Evolutionary conservation across 2,888 invertebrate species (phyloP), one percentile per base, ranked within the genome.

Genomic region (Oscheius sp.): DNA sequence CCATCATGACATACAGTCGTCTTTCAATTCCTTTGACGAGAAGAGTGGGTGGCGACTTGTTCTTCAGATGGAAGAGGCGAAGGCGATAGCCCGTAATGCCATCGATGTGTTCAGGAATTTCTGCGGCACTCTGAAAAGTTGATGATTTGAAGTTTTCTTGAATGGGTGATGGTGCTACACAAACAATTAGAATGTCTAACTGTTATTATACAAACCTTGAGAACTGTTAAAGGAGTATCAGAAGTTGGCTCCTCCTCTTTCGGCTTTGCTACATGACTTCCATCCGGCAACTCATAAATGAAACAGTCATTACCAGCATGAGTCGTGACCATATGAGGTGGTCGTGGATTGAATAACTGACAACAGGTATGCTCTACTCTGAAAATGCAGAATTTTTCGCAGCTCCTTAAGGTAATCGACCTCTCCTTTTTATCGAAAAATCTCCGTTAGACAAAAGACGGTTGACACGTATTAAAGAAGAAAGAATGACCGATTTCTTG

Each of bases 281-380:
- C 82, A 64, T 84, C 84, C 20, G 84, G 84, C 50, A 85, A 70
- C 59, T 85, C 84, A 57, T 85, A 85, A 33, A 85, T 81, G 70
- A 85, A 85, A 51, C 85, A 85, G 59, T 85, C 85, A 65, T 85
- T 85, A 24, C 83, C 84, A 24, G 73, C 77, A 61, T 85, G 85
- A 9, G 80, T 79, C 12, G 74, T 74, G 44, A 82, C 74, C 6
- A 69, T 51, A 44, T 68, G 69, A 47, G 76, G 80, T 4, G 71
- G 71, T n/a, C 74, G 71, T 12, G 77, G 75, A 36, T 74, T 81
- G 74, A 74, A 78, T 38, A 84, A 71, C 32, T 80, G 77, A 56
- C 84, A 84, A 69, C 84, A 84, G 32, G 81, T 82, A 73, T 84
- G 84, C 57, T 80, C 75, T 28, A 84, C 84, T 44, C 84, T 84